Base-by-base conservation (phyloP, 2,113 vertebrate species). In the Hirundichthys speculiger region DNA sequence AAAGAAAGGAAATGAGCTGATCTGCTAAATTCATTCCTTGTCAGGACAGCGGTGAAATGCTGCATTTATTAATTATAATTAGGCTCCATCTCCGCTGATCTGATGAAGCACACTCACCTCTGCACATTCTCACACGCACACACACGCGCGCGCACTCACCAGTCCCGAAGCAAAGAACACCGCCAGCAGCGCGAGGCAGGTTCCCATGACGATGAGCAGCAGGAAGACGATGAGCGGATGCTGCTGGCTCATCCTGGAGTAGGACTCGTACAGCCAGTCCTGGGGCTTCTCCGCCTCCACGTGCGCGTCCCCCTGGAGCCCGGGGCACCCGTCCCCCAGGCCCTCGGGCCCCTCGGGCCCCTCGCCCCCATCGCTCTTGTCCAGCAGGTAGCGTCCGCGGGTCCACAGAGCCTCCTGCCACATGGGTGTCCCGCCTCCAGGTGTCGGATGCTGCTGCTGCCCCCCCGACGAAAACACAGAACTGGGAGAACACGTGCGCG, bases 161-260 rank as follows among this genome's bases (percentile, higher is more conserved):
- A 98, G 92, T 81, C 95, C 95, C 19, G 94, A 95, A 73, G 95
- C 96, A 76, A 99, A 99, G 94, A 99, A 99, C 77, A 98, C 95
- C 14, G 92, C 94, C 48, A 99, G 94, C 65, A 99, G 92, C 48
- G 96, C 95, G 57, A 99, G 89, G 90, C 96, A 99, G 90, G 96
- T 93, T 90, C 96, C 95, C 94, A 98, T 98, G 77, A 99, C 94
- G 86, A 99, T 98, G 82, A 99, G 94, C 86, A 99, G 94, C 92
- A 99, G 90, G 90, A 99, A 99, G 64, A 97, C 95, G 84, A 98
- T 94, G 57, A 98, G 95, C 53, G 96, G 96, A 92, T 98, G 96
- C 94, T 99, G 97, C 92, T 99, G 97, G 96, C 96, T 99, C 96
- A 98, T 96, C 75, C 95, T 92, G 90, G 96, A 96, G 93, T 99